These are phyloP conservation scores for Lutjanus erythropterus DNA, from an alignment of 2,113 vertebrate species.

Conservation along the genomic window DNA sequence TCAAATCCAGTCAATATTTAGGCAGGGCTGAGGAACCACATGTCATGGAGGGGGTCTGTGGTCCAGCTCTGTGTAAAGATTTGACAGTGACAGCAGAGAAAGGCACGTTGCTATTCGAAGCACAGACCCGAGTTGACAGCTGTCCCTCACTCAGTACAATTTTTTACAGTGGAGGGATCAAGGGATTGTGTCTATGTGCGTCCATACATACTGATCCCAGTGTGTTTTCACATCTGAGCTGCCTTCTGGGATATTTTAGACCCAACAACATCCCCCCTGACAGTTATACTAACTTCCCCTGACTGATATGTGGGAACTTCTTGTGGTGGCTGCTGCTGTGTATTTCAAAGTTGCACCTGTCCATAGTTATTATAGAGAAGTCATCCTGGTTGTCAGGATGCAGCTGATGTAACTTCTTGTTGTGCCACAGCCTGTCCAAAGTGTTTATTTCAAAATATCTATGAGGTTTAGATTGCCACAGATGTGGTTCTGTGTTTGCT, in stretches of 20 bases:
- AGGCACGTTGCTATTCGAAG: constrained; percentile 27
- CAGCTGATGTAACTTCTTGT: constrained; percentile 33
- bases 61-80: constrained; percentile 29
- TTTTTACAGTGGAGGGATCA: constrained; percentile 24
- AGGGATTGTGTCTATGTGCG: constrained; percentile 14
- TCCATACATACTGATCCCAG: not conserved
- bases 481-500: constrained; percentile 14
- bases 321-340: not conserved
- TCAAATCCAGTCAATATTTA: constrained; percentile 63
- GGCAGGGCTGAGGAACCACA: constrained; percentile 20
- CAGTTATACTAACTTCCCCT: constrained; percentile 39
- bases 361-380: constrained; percentile 12
- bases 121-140: constrained; percentile 52
- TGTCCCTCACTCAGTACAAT: constrained; percentile 46
- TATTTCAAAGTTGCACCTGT: constrained; percentile 18
- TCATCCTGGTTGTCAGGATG: constrained; percentile 9
- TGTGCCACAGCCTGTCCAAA: constrained; percentile 26
- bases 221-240: constrained; percentile 9
- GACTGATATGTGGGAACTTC: constrained; percentile 29
- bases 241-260: constrained; percentile 40
- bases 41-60: not conserved
- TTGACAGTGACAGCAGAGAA: constrained; percentile 53
- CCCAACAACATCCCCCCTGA: not conserved
- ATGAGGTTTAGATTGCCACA: not conserved
- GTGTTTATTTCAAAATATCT: constrained; percentile 31